These are phyloP conservation scores for Engystomops pustulosus DNA, from an alignment of 2,113 vertebrate genomes.

Conservation along the genomic window DNA sequence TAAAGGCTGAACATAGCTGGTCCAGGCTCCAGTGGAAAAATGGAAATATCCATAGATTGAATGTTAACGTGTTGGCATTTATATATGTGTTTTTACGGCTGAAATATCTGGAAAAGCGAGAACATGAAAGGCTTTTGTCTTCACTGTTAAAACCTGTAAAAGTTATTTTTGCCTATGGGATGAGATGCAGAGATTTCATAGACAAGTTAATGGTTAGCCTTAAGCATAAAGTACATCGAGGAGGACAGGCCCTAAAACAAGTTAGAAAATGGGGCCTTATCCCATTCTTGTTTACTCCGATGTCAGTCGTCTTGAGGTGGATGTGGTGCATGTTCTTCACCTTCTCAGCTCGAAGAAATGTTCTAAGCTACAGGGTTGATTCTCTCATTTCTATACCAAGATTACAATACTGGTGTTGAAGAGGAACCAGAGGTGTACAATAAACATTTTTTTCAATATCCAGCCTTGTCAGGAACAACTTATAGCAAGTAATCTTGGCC, in stretches of 20 bases:
- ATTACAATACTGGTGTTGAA: neutral
- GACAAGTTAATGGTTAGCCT: neutral
- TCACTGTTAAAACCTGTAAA: neutral
- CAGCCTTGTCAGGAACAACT: too few species aligned
- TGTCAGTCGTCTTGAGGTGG: neutral
- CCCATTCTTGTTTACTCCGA: neutral
- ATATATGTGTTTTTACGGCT: slow-evolving; percentile 31
- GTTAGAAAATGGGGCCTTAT: neutral
- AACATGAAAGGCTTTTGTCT: slow-evolving; percentile 11
- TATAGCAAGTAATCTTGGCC: too few species aligned
- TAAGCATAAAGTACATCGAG: neutral
- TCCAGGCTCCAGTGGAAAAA: slow-evolving; percentile 51
- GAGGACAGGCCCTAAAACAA: neutral
- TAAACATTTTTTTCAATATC: too few species aligned
- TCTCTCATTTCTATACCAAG: neutral
- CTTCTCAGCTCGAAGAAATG: neutral
- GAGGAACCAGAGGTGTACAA: too few species aligned
- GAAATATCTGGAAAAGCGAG: neutral
- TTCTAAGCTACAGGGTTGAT: neutral
- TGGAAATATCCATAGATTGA: slow-evolving; percentile 44
- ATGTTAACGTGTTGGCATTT: slow-evolving; percentile 17
- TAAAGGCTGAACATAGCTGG: slow-evolving; percentile 72
- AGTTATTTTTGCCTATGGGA: neutral
- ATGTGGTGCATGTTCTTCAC: neutral
- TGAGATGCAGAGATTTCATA: neutral